Evolutionary conservation across 2,888 invertebrate species (phyloP), one percentile per base, ranked within the genome.

Genomic region (Cosmia trapezina): DNA sequence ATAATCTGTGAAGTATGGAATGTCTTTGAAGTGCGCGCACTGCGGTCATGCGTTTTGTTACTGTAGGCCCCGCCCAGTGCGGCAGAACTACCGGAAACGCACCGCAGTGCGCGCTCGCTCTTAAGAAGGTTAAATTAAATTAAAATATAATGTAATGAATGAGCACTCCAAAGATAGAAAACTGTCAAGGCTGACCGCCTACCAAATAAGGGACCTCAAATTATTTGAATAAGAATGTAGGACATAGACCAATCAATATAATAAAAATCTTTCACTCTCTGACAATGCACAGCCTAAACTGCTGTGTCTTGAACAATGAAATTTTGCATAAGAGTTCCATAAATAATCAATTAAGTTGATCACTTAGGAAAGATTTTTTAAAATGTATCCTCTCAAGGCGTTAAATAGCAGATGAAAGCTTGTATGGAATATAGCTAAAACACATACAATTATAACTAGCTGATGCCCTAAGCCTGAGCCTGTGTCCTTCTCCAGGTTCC

Each of bases 121-220:
- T 51, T 53, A 6, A 73, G 33, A 22, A 56, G 14, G 47, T 75
- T 56, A 17, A 41, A 76, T 75, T 56, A 17, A 41, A 76, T 66
- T 76, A 2, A 41, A 59, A 76, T 45, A 12, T 59, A 41, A 76
- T n/a, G n/a, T 4, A 11, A n/a, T 45, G n/a, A 11, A n/a, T 45
- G n/a, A 45, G 2, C 14, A 14, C 17, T 76, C 51, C 47, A 47
- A 41, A 59, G 4, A 66, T 2, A 19, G 45, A 53, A 47, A 59
- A 41, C 69, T 53, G 49, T 33, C 62, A 68, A 56, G 43, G 74
- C 51, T 45, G 12, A 47, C 67, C 2, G 12, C 43, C 59, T 51
- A 17, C 67, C 68, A 56, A 63, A 60, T 22, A 64, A 56, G n/a
- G 33, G 14, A 37, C 7, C 11, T 19, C 22, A 63, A n/a, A 11